phyloP scores from a whole-genome alignment of 1,140 invertebrate species.

The Pinna nobilis region DNA sequence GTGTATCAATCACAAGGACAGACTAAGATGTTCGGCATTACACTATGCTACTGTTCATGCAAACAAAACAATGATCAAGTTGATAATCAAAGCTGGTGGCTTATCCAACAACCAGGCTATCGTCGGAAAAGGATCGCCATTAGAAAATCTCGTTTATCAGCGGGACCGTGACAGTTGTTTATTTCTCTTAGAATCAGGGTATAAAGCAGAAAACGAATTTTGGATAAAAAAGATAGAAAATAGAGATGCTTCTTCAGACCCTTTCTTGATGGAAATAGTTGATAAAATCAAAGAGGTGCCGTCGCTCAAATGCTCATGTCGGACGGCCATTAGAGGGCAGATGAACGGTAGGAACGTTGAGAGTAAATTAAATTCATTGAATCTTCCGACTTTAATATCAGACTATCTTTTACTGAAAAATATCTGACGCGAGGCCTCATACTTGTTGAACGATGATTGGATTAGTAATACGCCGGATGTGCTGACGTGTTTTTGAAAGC shows the following conservation, averaged over 20 bases:
- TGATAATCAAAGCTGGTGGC: slow-evolving; percentile 55
- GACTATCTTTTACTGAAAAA: slow-evolving; percentile 2
- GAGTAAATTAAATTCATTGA: background rate
- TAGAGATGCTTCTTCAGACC: background rate
- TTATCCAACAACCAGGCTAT: slow-evolving; percentile 52
- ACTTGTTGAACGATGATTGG: too few relatives aligned
- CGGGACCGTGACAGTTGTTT: slow-evolving; percentile 44
- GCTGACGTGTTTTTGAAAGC: too few relatives aligned
- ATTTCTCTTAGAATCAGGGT: slow-evolving; percentile 55
- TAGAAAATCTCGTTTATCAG: slow-evolving; percentile 50
- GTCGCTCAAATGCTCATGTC: slow-evolving; percentile 21
- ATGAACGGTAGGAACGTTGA: background rate
- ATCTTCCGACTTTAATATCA: background rate
- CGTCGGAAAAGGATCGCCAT: slow-evolving; percentile 59
- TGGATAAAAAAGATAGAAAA: background rate
- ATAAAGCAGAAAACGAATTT: slow-evolving; percentile 42
- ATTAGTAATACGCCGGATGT: too few relatives aligned
- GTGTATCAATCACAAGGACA: slow-evolving; percentile 46
- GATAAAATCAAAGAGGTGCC: background rate
- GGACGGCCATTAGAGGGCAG: slow-evolving; percentile 12
- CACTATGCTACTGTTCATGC: slow-evolving; percentile 62
- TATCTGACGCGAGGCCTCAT: too few relatives aligned
- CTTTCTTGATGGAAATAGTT: background rate
- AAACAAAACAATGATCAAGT: slow-evolving; percentile 32
- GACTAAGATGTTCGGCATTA: slow-evolving; percentile 58